Conservation (phyloP, 2,888 invertebrate genomes). For the Habrosyne pyritoides region DNA sequence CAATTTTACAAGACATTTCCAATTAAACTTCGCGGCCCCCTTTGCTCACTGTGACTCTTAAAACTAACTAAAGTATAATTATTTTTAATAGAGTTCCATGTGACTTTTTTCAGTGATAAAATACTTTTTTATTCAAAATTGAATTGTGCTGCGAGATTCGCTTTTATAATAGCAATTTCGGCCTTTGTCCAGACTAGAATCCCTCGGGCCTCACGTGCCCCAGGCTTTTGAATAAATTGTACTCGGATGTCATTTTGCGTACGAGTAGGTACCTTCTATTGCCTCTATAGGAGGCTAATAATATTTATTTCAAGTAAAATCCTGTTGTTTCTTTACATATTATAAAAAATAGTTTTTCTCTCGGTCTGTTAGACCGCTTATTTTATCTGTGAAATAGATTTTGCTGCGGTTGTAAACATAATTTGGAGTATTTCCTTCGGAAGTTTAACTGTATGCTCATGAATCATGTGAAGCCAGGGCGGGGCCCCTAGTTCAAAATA, state of each 20-base stretch:
- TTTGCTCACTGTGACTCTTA: slow-evolving; percentile 29
- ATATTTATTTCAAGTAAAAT: neutral
- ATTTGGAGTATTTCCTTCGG: too few relatives aligned
- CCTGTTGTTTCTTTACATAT: too few relatives aligned
- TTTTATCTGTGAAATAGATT: too few relatives aligned
- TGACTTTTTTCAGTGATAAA: slow-evolving; percentile 11
- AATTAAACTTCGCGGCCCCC: slow-evolving; percentile 72
- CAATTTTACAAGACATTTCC: slow-evolving; percentile 74
- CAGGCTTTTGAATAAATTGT: slow-evolving; percentile 56
- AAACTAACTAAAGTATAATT: slow-evolving; percentile 8
- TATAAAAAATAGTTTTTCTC: too few relatives aligned
- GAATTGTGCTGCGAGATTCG: slow-evolving; percentile 43
- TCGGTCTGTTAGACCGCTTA: too few relatives aligned
- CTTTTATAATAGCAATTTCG: slow-evolving; percentile 51
- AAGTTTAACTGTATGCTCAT: too few relatives aligned
- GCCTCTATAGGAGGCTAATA: slow-evolving; percentile 25
- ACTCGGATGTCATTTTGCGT: slow-evolving; percentile 25
- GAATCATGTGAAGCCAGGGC: too few relatives aligned
- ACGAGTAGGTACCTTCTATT: slow-evolving; percentile 26
- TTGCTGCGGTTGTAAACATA: too few relatives aligned
- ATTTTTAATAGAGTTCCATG: slow-evolving; percentile 14
- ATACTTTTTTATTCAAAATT: slow-evolving; percentile 34
- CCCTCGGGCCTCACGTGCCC: slow-evolving; percentile 36
- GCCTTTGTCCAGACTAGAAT: slow-evolving; percentile 48
- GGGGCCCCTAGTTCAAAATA: too few relatives aligned